Evolutionary conservation across 1,140 invertebrate species (phyloP), one percentile per base, ranked within the genome.

Genomic region (Trichomalopsis sarcophagae): DNA sequence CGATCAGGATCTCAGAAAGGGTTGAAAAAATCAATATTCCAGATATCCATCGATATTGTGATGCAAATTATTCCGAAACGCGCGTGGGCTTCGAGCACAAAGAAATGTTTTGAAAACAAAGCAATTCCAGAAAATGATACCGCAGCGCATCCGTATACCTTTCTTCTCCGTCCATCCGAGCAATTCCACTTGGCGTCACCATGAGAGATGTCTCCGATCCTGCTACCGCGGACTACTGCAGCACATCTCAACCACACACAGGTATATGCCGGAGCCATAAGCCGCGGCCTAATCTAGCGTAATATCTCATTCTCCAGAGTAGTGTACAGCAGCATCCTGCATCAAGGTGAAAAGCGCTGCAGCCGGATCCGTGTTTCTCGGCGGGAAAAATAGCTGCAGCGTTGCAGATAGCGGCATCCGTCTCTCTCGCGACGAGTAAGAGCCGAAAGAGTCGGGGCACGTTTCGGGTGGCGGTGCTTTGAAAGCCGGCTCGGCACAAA

Each of bases 401-500:
- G 55, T 5, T 2, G 17, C 17, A 62, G 55, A 62, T 62, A 62
- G 55, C 55, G 55, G 55, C 17, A n/a, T n/a, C 21, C 55, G 55
- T 21, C 50, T 21, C 50, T 55, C 47, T 50, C 47, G 1, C 17
- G 17, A 30, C 80, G 80, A 23, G 50, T n/a, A 78, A 62, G 47
- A 33, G 50, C 50, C 47, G 50, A 78, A 62, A 66, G 36, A 78
- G 76, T 77, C 75, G 75, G 75, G 40, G 68, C 62, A 79, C 82
- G 80, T 71, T 17, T 44, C 36, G 6, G 50, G 7, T 21, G 71
- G 44, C 69, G 80, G 23, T 5, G 7, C 73, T 30, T 36, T 40
- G 73, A 17, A 36, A 75, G 73, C 36, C 55, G 73, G 75, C 7
- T 5, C 23, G 68, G 73, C 77, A 89, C 88, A 91, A 90, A 90